Base-by-base conservation (phyloP, 1,140 invertebrate species). In the Polypedilum pembai region DNA sequence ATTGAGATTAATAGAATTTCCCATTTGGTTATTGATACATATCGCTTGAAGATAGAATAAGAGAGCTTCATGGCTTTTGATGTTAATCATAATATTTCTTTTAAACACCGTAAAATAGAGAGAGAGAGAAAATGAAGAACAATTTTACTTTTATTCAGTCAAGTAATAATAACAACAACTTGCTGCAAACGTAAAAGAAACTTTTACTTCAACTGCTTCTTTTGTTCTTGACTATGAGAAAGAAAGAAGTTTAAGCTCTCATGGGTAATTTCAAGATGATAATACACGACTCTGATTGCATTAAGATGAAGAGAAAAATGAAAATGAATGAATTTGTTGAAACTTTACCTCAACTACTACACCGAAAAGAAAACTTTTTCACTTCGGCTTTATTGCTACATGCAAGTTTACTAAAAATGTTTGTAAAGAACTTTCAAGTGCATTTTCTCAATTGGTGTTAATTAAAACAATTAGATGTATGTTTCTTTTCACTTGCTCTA, bases 371-470 rank as follows among this genome's bases (percentile, higher is more conserved):
- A 12, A 15, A 12, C 41, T 45, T 45, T 2, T 56, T 56, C 7
- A 15, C 24, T 69, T 21, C 18, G 7, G 65, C 12, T 2, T 69
- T 69, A 69, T 69, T 69, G 65, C 65, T 20, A 69, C 65, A 69
- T 69, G 65, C 17, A 20, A 33, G 24, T 33, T 33, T 33, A 33
- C 24, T 45, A 56, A 56, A 21, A 69, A 69, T 18, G 17, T 69
- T 17, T 66, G 1, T n/a, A 33, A 56, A n/a, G 45, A 56, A 56
- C 45, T 69, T 69, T 69, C 65, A 69, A 69, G 65, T 69, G 65
- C 65, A 69, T 7, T 69, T 20, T 69, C 65, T 69, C 65, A 69
- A 69, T 69, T 69, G 65, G 65, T 69, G 65, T 69, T 69, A 69
- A 69, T 69, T 69, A 69, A 69, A 69, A 69, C 65, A 69, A 69